These are phyloP conservation scores for Nannoperca australis DNA, from an alignment of 2,797 vertebrate genomes.

Conservation along the genomic window DNA sequence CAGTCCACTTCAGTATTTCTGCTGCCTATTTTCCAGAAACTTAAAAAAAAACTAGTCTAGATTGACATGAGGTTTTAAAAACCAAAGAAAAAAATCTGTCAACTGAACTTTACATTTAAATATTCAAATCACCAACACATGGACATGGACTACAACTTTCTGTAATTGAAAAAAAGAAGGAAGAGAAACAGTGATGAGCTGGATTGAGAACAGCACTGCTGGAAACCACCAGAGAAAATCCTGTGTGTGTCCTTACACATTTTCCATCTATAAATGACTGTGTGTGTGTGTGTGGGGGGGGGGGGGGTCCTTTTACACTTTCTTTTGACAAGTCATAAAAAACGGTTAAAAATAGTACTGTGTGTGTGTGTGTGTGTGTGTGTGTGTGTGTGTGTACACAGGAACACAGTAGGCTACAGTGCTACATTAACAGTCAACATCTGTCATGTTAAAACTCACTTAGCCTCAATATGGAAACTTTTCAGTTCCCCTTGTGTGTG, in stretches of 20 bases:
- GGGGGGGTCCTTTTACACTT: conserved; percentile 56
- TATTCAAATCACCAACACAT: conserved; percentile 9
- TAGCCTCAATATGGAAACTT: conserved; percentile 80
- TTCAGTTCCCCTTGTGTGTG: conserved; percentile 42
- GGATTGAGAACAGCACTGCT: conserved; percentile 24
- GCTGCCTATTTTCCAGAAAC: not conserved
- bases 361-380: conserved; percentile 35
- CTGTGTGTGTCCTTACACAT: conserved; percentile 48
- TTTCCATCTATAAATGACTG: conserved; percentile 60
- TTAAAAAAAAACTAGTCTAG: not conserved
- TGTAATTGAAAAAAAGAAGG: not conserved
- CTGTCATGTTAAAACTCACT: conserved; percentile 77
- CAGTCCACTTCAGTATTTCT: conserved; percentile 6
- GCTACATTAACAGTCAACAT: conserved; percentile 72
- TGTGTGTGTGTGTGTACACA: conserved; percentile 21
- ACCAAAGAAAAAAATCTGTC: conserved; percentile 26
- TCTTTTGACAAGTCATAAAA: conserved; percentile 62
- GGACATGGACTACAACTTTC: not conserved
- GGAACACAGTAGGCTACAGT: conserved; percentile 45
- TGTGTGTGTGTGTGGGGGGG: conserved; percentile 26
- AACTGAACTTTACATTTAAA: conserved; percentile 18
- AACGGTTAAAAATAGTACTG: conserved; percentile 56
- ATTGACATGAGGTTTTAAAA: conserved; percentile 12
- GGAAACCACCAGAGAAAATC: conserved; percentile 48
- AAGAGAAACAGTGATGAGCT: not conserved